A percentile compares a stretch with the other conserved stretches of the same genome.
Evolutionary conservation across 2,888 invertebrate species (phyloP).

Genomic region (Cenopis cana): DNA sequence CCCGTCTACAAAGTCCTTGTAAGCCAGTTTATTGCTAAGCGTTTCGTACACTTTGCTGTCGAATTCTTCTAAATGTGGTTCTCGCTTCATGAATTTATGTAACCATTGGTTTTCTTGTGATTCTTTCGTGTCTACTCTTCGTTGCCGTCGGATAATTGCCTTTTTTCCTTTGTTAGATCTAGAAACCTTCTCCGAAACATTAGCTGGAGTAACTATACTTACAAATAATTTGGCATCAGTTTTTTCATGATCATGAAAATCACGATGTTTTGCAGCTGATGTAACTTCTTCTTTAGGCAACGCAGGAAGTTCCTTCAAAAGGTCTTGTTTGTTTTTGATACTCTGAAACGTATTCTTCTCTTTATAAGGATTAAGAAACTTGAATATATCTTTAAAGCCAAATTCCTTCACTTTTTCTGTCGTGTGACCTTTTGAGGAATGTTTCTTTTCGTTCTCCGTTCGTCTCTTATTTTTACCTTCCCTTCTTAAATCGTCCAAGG

Average conservation of each 20-base stretch:
- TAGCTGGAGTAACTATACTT: background rate
- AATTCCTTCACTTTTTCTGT: conserved; percentile 1
- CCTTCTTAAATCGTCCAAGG: background rate
- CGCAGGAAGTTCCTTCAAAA: background rate
- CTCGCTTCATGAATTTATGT: background rate
- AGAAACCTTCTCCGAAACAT: background rate
- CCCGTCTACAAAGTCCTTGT: conserved; percentile 72
- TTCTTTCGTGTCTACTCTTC: background rate
- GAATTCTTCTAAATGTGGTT: background rate
- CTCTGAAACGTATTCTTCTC: background rate
- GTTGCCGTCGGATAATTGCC: background rate
- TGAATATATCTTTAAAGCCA: background rate
- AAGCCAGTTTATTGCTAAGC: conserved; percentile 66
- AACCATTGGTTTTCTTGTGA: background rate
- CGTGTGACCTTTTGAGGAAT: background rate
- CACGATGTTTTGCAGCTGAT: background rate
- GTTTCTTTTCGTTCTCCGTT: background rate
- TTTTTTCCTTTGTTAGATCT: background rate
- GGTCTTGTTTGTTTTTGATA: background rate
- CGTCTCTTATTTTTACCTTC: conserved; percentile 2
- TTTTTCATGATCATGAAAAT: too few relatives aligned
- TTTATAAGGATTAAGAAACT: background rate
- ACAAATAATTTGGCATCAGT: background rate
- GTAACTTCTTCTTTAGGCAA: background rate
- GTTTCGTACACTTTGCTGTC: conserved; percentile 57